Evolutionary conservation across 2,888 invertebrate species (phyloP).

Genomic region (Caenorhabditis macrosperma): DNA sequence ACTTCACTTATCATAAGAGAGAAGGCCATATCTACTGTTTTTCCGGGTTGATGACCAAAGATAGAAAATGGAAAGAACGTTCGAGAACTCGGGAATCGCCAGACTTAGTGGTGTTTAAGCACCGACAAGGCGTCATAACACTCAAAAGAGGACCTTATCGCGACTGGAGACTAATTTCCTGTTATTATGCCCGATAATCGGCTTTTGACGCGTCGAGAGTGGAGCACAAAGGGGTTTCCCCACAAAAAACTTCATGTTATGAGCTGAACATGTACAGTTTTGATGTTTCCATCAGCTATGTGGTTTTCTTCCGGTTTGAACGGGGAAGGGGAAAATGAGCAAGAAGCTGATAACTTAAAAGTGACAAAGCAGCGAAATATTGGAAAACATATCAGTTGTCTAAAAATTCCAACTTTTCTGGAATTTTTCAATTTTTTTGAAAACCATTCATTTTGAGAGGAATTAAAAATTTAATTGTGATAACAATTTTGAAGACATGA

Average conservation of each 20-base stretch:
- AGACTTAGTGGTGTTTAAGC: conserved; percentile 3
- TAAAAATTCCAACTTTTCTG: no score
- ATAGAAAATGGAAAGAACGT: background rate
- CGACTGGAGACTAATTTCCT: conserved; percentile 10
- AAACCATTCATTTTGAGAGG: no score
- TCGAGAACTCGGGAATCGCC: no score
- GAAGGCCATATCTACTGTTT: background rate
- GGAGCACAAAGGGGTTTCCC: conserved; percentile 47
- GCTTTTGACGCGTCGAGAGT: conserved; percentile 46
- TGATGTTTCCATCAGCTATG: background rate
- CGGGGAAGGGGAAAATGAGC: no score
- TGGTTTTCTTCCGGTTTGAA: background rate
- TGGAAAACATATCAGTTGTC: no score
- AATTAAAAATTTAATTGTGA: no score
- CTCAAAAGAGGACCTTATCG: conserved; percentile 26
- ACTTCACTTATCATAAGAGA: background rate
- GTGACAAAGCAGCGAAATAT: no score
- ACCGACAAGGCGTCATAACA: conserved; percentile 1
- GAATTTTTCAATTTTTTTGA: no score
- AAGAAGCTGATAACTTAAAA: no score
- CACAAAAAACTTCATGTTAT: no score
- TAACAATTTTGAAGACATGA: no score
- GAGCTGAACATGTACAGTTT: background rate
- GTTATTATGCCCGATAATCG: conserved; percentile 40
- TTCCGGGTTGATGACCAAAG: background rate